Evolutionary conservation across 2,113 vertebrate genomes (phyloP).

Genomic region (Alligator mississippiensis): DNA sequence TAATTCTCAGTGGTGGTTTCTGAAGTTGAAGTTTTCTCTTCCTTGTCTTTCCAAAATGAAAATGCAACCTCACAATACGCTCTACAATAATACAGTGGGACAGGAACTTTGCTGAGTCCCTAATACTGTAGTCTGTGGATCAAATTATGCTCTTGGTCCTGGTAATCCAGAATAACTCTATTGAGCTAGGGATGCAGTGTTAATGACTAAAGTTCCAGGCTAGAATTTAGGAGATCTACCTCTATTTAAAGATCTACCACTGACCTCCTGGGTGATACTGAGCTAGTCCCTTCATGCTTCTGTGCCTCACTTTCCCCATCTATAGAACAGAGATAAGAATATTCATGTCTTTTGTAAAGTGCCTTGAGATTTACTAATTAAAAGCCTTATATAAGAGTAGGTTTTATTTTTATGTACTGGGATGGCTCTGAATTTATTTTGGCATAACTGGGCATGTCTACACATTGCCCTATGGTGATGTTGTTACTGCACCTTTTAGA

Average conservation of each 20-base stretch:
- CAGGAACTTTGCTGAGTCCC: not conserved
- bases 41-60: not conserved
- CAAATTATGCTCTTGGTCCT: not conserved
- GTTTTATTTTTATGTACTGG: not conserved
- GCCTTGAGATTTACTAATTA: not conserved
- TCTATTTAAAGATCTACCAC: not conserved
- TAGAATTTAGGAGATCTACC: not conserved
- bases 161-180: not conserved
- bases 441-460: not conserved
- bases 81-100: not conserved
- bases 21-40: accelerated
- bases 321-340: not conserved
- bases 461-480: too few species aligned
- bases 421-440: not conserved
- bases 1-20: not conserved
- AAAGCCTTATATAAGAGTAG: not conserved
- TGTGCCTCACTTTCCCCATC: not conserved
- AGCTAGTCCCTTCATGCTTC: not conserved
- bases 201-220: not conserved
- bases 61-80: not conserved
- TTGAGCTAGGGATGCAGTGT: not conserved
- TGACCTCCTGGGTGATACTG: not conserved
- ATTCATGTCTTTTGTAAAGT: not conserved
- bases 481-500: too few species aligned
- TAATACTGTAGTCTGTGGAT: not conserved